Evolutionary conservation across 1,140 invertebrate species (phyloP), one percentile per base, ranked within the genome.

Genomic region (Aphelinus atriplicis): DNA sequence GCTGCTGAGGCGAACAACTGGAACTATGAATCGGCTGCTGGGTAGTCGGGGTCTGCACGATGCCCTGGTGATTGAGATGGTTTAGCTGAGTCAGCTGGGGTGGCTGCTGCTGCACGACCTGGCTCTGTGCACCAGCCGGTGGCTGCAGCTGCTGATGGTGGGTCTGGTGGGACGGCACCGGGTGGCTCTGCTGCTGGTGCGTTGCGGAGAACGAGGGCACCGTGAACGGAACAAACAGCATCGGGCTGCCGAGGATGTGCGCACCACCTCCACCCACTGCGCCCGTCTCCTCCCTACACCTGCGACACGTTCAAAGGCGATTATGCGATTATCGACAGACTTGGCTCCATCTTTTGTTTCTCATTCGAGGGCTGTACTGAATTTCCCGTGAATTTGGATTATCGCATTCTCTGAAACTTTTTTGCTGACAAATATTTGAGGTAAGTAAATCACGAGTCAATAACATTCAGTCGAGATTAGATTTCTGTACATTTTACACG

Each of bases 201-300:
- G 86, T 83, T 74, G 84, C 84, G 73, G 88, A 84, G 78, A 87
- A 85, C 77, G 86, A 87, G 78, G 88, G 87, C 75, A 88, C 88
- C 82, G 86, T 86, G 81, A 88, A 89, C 82, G 88, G 89, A 79
- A 89, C 87, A 86, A 89, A 89, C 84, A 89, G 88, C 88, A 89
- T 89, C 82, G 89, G 88, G 81, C 86, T 85, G 83, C 87, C 84
- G 84, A 88, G 86, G 83, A 87, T 87, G 83, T 86, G 86, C 82
- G 86, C 85, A 88, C 87, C 87, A 88, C 87, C 87, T 87, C 87
- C 87, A 88, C 86, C 86, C 86, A 87, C 86, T 86, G 85, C 85
- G 83, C 85, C 86, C 82, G 85, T 86, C 82, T 87, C 87, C 85
- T 88, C 87, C 86, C 86, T 88, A 87, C 86, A 88, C 87, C 87